phyloP scores from a whole-genome alignment of 2,113 vertebrate species.

The Apeltes quadracus region DNA sequence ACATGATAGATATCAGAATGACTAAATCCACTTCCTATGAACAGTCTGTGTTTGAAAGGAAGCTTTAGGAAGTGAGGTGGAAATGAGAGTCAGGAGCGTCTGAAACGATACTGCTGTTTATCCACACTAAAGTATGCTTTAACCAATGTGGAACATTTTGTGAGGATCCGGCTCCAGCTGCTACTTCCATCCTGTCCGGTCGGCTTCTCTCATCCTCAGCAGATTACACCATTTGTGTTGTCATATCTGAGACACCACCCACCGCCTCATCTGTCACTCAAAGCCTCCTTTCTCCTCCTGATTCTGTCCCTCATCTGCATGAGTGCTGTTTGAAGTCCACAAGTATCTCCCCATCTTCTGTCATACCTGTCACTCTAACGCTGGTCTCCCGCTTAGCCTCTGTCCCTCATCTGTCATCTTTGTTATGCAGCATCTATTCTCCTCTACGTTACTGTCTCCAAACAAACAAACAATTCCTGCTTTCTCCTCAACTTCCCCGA shows the following conservation, averaged over 20 bases:
- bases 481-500: constrained; percentile 29
- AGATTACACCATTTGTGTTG: constrained; percentile 44
- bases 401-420: constrained; percentile 43
- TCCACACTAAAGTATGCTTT: background rate
- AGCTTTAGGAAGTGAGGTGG: background rate
- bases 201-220: constrained; percentile 26
- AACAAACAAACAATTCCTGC: constrained; percentile 54
- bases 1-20: background rate
- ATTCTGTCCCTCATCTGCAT: constrained; percentile 51
- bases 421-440: constrained; percentile 26
- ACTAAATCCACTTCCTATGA: background rate
- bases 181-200: constrained; percentile 23
- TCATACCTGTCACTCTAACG: constrained; percentile 42
- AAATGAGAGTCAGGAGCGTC: background rate
- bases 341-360: constrained; percentile 22
- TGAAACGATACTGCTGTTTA: background rate
- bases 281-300: constrained; percentile 4
- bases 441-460: constrained; percentile 19
- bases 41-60: background rate
- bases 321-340: constrained; percentile 42
- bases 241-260: constrained; percentile 39
- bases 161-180: constrained; percentile 4
- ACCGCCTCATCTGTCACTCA: constrained; percentile 34
- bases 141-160: background rate
- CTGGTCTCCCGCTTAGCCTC: constrained; percentile 18